Conservation (phyloP, 2,888 invertebrate genomes). For the Caenorhabditis sinica region DNA sequence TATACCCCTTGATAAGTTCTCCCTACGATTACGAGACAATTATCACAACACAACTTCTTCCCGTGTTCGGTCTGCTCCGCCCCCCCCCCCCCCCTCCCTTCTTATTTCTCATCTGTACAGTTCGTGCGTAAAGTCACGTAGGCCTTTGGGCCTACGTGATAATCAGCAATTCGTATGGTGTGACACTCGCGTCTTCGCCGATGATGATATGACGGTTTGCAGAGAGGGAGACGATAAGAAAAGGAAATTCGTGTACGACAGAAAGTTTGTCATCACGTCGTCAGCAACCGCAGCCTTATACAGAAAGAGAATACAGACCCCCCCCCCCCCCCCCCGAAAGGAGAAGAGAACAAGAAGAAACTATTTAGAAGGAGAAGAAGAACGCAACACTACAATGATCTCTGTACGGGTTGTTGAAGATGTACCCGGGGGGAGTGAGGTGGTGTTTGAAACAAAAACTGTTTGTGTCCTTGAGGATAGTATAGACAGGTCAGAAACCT, state of each 20-base stretch:
- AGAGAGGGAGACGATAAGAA: conserved; percentile 7
- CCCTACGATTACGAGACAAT: conserved; percentile 14
- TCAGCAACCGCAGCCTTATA: no score
- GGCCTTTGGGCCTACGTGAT: conserved; percentile 52
- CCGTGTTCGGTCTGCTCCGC: conserved; percentile 51
- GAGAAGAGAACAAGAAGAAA: no score
- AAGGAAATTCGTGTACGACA: background rate
- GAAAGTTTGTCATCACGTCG: conserved; percentile 46
- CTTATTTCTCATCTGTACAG: no score
- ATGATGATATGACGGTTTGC: conserved; percentile 25
- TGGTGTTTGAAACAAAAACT: background rate
- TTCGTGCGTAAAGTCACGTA: conserved; percentile 62
- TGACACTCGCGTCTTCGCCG: conserved; percentile 34
- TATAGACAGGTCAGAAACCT: no score
- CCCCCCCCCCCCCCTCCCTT: background rate
- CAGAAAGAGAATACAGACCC: no score
- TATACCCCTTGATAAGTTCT: conserved; percentile 14
- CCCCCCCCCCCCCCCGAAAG: no score
- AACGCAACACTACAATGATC: conserved; percentile 35
- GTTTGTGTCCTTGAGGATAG: background rate
- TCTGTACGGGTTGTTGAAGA: conserved; percentile 18
- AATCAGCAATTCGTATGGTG: conserved; percentile 58
- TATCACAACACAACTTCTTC: conserved; percentile 37
- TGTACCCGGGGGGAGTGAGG: background rate
- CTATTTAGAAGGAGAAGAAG: background rate